Evolutionary conservation across 2,797 vertebrate species (phyloP).

Genomic region (Rhynchonycteris naso): DNA sequence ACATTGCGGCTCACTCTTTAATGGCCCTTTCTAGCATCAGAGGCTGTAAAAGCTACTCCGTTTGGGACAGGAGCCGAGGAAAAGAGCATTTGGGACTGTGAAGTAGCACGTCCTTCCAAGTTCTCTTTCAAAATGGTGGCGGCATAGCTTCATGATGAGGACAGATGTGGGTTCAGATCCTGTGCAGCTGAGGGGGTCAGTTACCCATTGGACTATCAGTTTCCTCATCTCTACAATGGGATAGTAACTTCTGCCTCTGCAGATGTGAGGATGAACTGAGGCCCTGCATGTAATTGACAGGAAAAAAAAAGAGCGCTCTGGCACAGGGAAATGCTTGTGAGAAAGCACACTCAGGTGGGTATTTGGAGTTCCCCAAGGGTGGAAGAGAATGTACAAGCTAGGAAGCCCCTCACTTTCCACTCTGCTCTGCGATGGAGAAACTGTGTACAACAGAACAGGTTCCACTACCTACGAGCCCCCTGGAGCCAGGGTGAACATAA

Average conservation of each 20-base stretch:
- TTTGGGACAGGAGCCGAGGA: background rate
- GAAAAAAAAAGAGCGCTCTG: background rate
- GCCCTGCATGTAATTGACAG: background rate
- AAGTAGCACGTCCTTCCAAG: background rate
- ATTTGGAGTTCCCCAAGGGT: no score
- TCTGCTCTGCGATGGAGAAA: background rate
- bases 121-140: background rate
- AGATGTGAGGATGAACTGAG: background rate
- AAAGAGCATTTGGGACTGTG: background rate
- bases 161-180: background rate
- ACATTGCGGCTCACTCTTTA: background rate
- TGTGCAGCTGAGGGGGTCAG: background rate
- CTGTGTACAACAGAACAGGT: slow-evolving; percentile 44
- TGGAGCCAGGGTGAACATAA: slow-evolving; percentile 40
- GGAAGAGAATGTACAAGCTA: background rate
- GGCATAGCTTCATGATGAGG: background rate
- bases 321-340: background rate
- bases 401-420: background rate
- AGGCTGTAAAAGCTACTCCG: background rate
- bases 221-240: background rate
- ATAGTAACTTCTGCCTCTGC: background rate
- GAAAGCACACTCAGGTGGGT: background rate
- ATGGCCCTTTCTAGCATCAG: background rate
- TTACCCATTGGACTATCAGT: background rate
- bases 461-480: background rate